Percentiles rank a stretch among this genome's conserved stretches.
phyloP scores from a whole-genome alignment of 2,797 vertebrate species.

The Choloepus didactylus region DNA sequence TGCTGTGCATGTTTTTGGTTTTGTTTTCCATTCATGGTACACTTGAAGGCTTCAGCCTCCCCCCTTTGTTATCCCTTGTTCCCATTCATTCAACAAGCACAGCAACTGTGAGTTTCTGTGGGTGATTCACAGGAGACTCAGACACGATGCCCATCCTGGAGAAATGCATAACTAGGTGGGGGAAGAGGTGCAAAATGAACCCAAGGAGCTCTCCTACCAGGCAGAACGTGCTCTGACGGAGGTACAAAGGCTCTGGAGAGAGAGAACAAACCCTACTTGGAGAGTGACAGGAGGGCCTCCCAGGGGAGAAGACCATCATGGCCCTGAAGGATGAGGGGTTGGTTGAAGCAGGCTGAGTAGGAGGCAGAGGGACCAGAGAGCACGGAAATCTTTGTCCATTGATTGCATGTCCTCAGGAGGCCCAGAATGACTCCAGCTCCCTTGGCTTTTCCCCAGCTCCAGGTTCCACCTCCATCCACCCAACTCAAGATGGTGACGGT shows the following conservation, averaged over 20 bases:
- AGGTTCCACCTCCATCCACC: not conserved
- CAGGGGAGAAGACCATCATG: not conserved
- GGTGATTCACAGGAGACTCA: not conserved
- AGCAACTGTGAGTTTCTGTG: not conserved
- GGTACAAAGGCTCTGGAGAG: not conserved
- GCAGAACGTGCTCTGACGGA: not conserved
- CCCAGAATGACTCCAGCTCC: accelerated
- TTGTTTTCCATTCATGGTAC: not conserved
- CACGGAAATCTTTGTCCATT: not conserved
- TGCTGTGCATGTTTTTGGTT: not conserved
- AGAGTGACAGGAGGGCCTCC: not conserved
- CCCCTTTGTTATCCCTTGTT: not conserved
- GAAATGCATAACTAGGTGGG: not conserved
- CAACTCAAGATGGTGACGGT: constrained; percentile 75
- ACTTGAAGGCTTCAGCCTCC: not conserved
- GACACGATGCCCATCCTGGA: not conserved
- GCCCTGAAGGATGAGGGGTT: not conserved
- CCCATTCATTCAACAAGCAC: not conserved
- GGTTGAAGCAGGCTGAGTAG: not conserved
- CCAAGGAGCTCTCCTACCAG: not conserved
- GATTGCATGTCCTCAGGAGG: not conserved
- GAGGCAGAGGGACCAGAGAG: not conserved
- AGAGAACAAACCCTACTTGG: not conserved
- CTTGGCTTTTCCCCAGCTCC: not conserved
- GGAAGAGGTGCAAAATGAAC: not conserved